Conservation (phyloP, 2,113 vertebrate genomes). For the Oncorhynchus masou region DNA sequence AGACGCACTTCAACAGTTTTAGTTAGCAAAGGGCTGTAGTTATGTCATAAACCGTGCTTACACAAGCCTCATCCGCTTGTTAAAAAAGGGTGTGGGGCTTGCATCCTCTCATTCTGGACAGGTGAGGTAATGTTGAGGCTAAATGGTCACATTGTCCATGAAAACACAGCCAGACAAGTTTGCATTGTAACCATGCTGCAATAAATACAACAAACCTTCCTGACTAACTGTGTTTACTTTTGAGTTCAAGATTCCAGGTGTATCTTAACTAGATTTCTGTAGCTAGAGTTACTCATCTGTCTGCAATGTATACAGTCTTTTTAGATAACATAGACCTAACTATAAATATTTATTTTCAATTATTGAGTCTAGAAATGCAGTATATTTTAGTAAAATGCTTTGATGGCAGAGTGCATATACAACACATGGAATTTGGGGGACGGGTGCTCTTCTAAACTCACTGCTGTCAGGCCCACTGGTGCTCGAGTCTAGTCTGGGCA, state of each 20-base stretch:
- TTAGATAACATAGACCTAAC: conserved; percentile 16
- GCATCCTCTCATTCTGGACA: conserved; percentile 12
- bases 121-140: conserved; percentile 11
- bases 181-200: conserved; percentile 52
- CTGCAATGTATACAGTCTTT: conserved; percentile 40
- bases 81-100: conserved; percentile 5
- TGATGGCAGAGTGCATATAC: conserved; percentile 10
- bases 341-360: conserved; percentile 6
- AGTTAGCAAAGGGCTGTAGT: conserved; percentile 3
- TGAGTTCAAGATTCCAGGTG: conserved; percentile 1
- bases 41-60: conserved; percentile 9
- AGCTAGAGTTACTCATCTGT: conserved; percentile 23
- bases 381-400: conserved; percentile 24
- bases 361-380: conserved; percentile 32
- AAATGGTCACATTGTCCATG: not conserved
- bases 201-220: conserved; percentile 49
- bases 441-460: conserved; percentile 21
- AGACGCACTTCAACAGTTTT: not conserved
- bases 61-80: not conserved
- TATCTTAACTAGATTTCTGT: conserved; percentile 13
- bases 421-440: conserved; percentile 30
- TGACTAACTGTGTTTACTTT: conserved; percentile 1
- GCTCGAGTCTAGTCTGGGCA: not conserved
- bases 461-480: conserved; percentile 28
- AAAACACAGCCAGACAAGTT: conserved; percentile 37